Conservation (phyloP, 92 coral and sea anemone genomes). For the Virgularia gustaviana region DNA sequence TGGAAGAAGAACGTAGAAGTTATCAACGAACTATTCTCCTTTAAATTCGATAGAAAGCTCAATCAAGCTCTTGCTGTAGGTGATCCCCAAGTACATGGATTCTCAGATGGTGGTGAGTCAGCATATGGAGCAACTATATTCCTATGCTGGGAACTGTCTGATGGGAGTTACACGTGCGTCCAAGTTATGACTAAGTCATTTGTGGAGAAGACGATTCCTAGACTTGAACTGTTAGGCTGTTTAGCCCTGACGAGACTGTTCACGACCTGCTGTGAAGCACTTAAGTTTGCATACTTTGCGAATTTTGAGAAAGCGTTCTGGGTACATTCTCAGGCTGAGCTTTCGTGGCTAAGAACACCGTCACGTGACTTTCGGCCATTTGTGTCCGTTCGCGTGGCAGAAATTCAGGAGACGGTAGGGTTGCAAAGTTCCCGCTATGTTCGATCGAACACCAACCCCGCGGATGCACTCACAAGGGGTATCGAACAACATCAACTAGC, state of each 20-base stretch:
- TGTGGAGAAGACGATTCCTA: too few species aligned
- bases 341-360: too few species aligned
- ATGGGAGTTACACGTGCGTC: constrained; percentile 48
- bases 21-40: background rate
- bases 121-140: background rate
- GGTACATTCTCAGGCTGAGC: too few species aligned
- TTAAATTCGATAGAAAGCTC: background rate
- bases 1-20: background rate
- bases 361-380: too few species aligned
- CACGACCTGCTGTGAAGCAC: constrained; percentile 43
- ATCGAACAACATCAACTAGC: background rate
- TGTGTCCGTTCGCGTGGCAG: too few species aligned
- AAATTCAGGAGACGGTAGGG: too few species aligned
- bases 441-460: background rate
- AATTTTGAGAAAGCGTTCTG: too few species aligned
- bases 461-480: background rate
- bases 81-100: background rate
- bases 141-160: background rate
- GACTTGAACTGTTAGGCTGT: too few species aligned
- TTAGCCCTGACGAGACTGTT: constrained; percentile 47
- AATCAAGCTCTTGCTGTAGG: background rate
- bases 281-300: constrained; percentile 39
- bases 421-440: too few species aligned
- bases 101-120: background rate
- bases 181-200: too few species aligned